Evolutionary conservation across 2,113 vertebrate genomes (phyloP), one percentile per base, ranked within the genome.

Genomic region (Oophaga pumilio): DNA sequence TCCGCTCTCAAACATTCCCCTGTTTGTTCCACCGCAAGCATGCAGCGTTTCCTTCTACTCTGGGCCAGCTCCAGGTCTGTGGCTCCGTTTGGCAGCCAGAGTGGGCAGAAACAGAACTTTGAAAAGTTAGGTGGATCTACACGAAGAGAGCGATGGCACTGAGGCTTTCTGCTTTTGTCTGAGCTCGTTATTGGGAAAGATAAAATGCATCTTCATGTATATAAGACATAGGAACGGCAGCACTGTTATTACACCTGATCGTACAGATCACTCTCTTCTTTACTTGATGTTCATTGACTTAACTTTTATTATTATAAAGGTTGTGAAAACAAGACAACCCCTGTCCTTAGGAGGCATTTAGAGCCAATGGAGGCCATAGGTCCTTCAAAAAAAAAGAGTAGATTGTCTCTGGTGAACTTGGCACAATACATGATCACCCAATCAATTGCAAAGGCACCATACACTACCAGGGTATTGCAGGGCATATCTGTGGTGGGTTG

Each of bases 11-110:
- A 86, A 86, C 81, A 84, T 84, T 82, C 69, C 59, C 81, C 28
- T 87, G 87, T 84, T 43, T 76, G 59, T 56, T 86, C 50, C 85
- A 86, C 76, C 85, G 79, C 76, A 86, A 81, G 71, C 81, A 84
- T 71, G 77, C 80, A 78, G 43, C 71, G 22, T 77, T 88, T 88
- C 81, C 87, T 82, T 76, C 24, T 43, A 82, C 43, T 43, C 59
- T 53, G 82, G 60, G 86, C 79, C 79, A 60, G 56, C 57, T 50
- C 57, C 1, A 66, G 68, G 13, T 76, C 80, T 64, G 56, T 64
- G 86, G 78, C 57, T 87, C 43, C 9, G 57, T 24, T 60, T 85
- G 84, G 68, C 84, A 76, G 69, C 26, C 24, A n/a, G 20, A 24
- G 8, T 76, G 56, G 71, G 71, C 52, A 85, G 81, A 52, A 53